Evolutionary conservation across 2,113 vertebrate genomes (phyloP).

Genomic region (Cathartes aura): DNA sequence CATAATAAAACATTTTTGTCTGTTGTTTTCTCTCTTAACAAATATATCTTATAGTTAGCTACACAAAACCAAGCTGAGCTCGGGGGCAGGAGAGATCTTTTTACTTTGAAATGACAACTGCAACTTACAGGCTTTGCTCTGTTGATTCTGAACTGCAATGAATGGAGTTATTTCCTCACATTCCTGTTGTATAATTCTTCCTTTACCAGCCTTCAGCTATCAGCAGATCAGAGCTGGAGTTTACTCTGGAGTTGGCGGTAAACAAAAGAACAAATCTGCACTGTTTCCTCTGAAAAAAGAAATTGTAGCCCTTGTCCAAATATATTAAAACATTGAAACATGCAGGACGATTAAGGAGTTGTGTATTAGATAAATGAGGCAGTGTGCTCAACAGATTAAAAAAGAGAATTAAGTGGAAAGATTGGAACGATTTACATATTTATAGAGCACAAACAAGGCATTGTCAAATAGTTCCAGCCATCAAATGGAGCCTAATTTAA

Average conservation of each 20-base stretch:
- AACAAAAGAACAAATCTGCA: conserved; percentile 43
- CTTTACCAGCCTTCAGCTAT: conserved; percentile 14
- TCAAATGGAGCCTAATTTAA: background rate
- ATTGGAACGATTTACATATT: conserved; percentile 10
- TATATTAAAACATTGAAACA: background rate
- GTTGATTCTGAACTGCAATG: background rate
- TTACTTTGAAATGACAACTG: background rate
- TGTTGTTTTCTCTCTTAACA: background rate
- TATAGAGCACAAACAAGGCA: background rate
- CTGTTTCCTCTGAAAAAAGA: conserved; percentile 27
- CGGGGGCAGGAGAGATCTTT: background rate
- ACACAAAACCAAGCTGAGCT: background rate
- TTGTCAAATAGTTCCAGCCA: background rate
- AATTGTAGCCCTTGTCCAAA: conserved; percentile 10
- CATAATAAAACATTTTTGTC: background rate
- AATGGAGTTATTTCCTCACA: conserved; percentile 35
- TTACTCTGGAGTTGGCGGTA: conserved; percentile 26
- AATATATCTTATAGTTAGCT: background rate
- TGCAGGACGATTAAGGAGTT: background rate
- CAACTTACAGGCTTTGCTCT: background rate
- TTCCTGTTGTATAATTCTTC: conserved; percentile 40
- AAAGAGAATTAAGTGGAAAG: background rate
- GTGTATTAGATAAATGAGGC: background rate
- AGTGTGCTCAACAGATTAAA: background rate
- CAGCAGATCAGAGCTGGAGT: conserved; percentile 38